Conservation (phyloP, 2,797 vertebrate species). For the Molossus molossus region DNA sequence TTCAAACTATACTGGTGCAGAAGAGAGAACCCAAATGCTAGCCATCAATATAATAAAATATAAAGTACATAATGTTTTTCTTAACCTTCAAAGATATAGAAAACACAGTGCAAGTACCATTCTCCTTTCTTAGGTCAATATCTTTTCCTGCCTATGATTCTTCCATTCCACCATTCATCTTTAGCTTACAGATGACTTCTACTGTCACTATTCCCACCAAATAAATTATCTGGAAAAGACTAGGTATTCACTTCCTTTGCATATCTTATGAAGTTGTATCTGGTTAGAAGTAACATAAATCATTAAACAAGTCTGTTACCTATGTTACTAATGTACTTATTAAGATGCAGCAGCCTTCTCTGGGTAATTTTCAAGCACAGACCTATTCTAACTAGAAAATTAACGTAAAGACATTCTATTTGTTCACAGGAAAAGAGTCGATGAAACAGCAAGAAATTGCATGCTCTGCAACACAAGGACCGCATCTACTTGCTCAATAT, state of each 20-base stretch:
- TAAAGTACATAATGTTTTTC: background rate
- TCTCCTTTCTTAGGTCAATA: background rate
- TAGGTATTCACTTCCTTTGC: background rate
- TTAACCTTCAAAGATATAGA: background rate
- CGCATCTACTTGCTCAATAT: background rate
- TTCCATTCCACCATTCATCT: background rate
- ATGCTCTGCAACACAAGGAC: background rate
- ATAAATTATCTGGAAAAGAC: background rate
- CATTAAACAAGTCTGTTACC: background rate
- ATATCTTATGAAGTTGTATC: background rate
- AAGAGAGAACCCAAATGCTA: background rate
- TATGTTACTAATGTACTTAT: background rate
- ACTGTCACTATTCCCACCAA: background rate
- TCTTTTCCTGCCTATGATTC: background rate
- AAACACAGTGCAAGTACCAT: background rate
- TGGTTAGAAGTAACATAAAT: conserved; percentile 44
- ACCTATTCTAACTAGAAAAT: conserved; percentile 48
- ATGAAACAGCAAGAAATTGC: conserved; percentile 11
- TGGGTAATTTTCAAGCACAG: background rate
- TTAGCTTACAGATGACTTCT: background rate
- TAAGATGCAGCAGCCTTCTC: background rate
- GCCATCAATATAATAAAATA: background rate
- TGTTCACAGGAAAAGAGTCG: conserved; percentile 47
- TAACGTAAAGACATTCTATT: background rate
- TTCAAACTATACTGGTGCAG: background rate